A percentile compares a stretch with the other conserved stretches of the same genome.
Evolutionary conservation across 2,797 vertebrate genomes (phyloP).

Genomic region (Coluber constrictor): DNA sequence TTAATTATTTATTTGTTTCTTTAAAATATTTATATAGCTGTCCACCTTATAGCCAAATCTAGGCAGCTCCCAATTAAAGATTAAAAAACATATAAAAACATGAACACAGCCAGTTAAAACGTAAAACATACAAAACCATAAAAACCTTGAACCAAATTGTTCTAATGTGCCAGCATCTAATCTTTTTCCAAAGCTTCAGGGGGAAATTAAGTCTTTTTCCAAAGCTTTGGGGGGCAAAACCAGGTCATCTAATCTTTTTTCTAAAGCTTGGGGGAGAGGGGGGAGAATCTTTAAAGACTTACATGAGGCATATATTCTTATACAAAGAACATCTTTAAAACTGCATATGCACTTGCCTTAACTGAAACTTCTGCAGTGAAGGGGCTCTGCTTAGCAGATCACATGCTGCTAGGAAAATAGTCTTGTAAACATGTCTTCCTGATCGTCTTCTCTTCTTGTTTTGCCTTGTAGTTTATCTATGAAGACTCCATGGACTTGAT

Average conservation of each 20-base stretch:
- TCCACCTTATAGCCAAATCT: neutral
- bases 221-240: neutral
- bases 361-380: neutral
- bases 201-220: neutral
- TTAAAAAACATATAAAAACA: neutral
- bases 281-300: neutral
- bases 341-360: neutral
- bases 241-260: neutral
- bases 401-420: too few species aligned
- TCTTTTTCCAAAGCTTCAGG: neutral
- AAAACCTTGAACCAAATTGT: neutral
- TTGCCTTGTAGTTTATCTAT: conserved; percentile 79
- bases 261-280: accelerated
- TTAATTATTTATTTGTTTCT: neutral
- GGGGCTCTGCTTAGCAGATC: neutral
- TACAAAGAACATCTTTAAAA: neutral
- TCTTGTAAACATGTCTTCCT: neutral
- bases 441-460: neutral
- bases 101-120: neutral
- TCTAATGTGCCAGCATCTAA: neutral
- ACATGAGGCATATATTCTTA: neutral
- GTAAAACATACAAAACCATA: neutral
- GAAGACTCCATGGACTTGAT: conserved; percentile 98
- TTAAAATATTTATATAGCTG: neutral
- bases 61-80: neutral